Conservation (phyloP, 2,113 vertebrate species). For the Edolisoma coerulescens region DNA sequence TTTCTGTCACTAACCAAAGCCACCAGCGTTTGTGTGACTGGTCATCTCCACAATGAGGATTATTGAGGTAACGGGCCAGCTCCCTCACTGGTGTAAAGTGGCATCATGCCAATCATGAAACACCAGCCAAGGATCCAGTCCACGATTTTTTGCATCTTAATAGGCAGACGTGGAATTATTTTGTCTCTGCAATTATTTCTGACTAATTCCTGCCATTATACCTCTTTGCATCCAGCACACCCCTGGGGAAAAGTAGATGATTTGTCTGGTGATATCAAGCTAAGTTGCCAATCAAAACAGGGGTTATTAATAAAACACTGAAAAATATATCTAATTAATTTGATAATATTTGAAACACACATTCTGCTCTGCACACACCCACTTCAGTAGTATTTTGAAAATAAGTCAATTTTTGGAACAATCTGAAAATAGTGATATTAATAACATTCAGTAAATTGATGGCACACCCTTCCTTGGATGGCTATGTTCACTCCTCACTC, state of each 20-base stretch:
- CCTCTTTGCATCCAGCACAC: neutral
- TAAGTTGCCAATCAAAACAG: constrained; percentile 3
- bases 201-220: constrained; percentile 17
- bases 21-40: neutral
- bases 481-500: neutral
- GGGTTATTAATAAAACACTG: neutral
- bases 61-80: neutral
- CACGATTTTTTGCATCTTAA: neutral
- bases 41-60: neutral
- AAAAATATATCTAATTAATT: constrained; percentile 11
- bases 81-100: neutral
- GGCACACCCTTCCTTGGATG: constrained; percentile 28
- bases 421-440: neutral
- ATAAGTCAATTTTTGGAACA: constrained; percentile 1
- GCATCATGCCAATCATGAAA: neutral
- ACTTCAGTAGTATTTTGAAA: constrained; percentile 29
- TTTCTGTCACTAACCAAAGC: constrained; percentile 51
- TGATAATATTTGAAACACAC: neutral
- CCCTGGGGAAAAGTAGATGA: neutral
- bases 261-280: neutral
- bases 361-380: neutral
- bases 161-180: neutral
- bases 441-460: constrained; percentile 2
- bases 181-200: constrained; percentile 16
- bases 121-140: neutral